These are phyloP conservation scores for Hirundo rustica DNA, from an alignment of 2,797 vertebrate genomes.

Conservation along the genomic window DNA sequence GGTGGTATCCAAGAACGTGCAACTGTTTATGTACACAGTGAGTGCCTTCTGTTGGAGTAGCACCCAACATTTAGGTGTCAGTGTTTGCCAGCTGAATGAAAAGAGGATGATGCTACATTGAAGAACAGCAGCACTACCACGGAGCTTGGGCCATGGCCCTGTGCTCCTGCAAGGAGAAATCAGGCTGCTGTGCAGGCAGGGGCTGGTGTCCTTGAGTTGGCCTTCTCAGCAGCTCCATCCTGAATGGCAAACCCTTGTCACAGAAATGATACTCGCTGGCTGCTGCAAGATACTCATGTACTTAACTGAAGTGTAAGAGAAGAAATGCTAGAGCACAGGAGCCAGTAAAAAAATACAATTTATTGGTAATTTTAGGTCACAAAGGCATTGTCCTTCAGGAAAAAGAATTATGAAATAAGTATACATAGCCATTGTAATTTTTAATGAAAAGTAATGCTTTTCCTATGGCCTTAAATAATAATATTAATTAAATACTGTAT, in stretches of 20 bases:
- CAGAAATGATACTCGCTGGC: neutral
- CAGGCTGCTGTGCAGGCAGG: neutral
- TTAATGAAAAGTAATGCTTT: neutral
- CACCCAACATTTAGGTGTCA: accelerated
- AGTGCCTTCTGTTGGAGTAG: neutral
- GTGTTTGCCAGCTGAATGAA: neutral
- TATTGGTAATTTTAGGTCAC: neutral
- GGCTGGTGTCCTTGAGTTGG: neutral
- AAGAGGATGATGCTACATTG: neutral
- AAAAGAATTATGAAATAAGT: neutral
- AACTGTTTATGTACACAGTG: neutral
- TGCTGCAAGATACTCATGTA: neutral
- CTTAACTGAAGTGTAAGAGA: neutral
- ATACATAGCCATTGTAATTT: neutral
- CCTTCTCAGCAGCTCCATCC: neutral
- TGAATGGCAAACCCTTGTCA: neutral
- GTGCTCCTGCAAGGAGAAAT: neutral
- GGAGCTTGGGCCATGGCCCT: neutral
- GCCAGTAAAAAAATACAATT: neutral
- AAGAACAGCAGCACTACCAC: neutral
- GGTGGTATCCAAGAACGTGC: neutral
- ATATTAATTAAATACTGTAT: neutral
- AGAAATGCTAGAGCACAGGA: neutral
- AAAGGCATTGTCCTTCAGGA: neutral
- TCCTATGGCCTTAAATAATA: neutral